phyloP scores from a whole-genome alignment of 2,888 invertebrate species.

The Tinea semifulvella region DNA sequence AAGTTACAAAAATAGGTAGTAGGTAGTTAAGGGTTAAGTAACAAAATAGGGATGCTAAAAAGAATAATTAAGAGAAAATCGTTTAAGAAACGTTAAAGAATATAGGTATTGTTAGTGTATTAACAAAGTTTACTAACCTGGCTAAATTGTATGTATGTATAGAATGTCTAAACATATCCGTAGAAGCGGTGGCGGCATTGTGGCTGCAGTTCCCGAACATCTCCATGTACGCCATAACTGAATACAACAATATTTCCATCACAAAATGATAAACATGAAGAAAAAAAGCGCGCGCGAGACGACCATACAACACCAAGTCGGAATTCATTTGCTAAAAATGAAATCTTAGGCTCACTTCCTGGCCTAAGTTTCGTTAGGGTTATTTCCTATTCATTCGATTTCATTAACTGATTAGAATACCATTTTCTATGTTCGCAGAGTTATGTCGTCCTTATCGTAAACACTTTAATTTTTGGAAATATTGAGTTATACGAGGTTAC shows the following conservation, averaged over 20 bases:
- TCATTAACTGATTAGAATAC: too few relatives aligned
- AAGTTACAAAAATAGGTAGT: too few relatives aligned
- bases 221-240: conserved; percentile 97
- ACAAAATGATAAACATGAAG: background rate
- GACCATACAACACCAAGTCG: background rate
- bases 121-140: conserved; percentile 35
- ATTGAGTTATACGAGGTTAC: too few relatives aligned
- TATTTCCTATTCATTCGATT: too few relatives aligned
- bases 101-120: too few relatives aligned
- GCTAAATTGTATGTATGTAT: conserved; percentile 79
- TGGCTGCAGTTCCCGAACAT: conserved; percentile 92
- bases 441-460: too few relatives aligned
- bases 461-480: too few relatives aligned
- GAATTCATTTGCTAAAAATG: conserved; percentile 16
- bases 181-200: conserved; percentile 61
- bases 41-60: too few relatives aligned
- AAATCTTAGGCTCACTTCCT: conserved; percentile 2
- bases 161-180: conserved; percentile 87
- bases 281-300: background rate
- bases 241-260: conserved; percentile 25
- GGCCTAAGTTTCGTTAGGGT: background rate
- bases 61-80: too few relatives aligned
- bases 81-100: too few relatives aligned
- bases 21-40: too few relatives aligned
- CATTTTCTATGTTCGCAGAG: too few relatives aligned